A percentile compares a stretch with the other conserved stretches of the same genome.
phyloP scores from a whole-genome alignment of 2,888 invertebrate species.

The Lasioglossum pauxillum region DNA sequence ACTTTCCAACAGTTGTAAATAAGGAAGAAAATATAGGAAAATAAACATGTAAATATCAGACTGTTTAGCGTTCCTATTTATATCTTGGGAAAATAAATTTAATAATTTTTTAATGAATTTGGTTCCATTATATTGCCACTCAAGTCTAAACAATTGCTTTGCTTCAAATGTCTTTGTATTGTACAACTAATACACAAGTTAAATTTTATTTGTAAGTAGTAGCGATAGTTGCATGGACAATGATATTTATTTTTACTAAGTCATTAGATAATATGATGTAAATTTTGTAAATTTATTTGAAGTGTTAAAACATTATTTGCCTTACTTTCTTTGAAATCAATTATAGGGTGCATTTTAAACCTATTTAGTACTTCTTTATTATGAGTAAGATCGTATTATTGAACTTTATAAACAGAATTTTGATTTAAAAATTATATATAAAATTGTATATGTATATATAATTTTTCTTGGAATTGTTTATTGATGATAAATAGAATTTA shows the following conservation, averaged over 20 bases:
- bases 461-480: slow-evolving; percentile 13
- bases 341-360: background rate
- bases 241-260: slow-evolving; percentile 16
- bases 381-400: slow-evolving; percentile 5
- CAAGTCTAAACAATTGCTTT: background rate
- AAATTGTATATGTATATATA: too few species aligned
- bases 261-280: slow-evolving; percentile 1
- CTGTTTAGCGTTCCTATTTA: slow-evolving; percentile 35
- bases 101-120: slow-evolving; percentile 20
- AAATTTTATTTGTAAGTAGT: background rate
- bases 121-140: background rate
- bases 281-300: background rate
- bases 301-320: background rate
- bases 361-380: background rate
- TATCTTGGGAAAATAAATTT: slow-evolving; percentile 21
- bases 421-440: background rate
- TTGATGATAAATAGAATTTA: slow-evolving; percentile 3
- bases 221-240: slow-evolving; percentile 24
- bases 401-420: background rate
- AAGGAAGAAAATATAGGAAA: slow-evolving; percentile 52
- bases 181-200: background rate
- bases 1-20: slow-evolving; percentile 65
- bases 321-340: background rate
- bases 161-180: background rate
- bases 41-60: slow-evolving; percentile 69